Percentiles rank a stretch among this genome's conserved stretches.
phyloP scores from a whole-genome alignment of 2,888 invertebrate genomes.

The Cerastis leucographa region DNA sequence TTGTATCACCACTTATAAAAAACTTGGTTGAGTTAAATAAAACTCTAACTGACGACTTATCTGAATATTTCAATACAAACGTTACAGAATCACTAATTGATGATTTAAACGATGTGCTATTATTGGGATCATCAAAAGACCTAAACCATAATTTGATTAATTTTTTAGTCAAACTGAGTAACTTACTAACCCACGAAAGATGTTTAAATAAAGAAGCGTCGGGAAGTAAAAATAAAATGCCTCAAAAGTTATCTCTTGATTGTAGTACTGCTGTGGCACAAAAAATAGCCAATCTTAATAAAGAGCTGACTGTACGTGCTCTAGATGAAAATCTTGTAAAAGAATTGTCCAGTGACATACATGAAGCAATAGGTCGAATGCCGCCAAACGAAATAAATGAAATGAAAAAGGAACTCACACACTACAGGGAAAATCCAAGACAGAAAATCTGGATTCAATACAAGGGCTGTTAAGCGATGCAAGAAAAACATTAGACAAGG shows the following conservation, averaged over 20 bases:
- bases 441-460: neutral
- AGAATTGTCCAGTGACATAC: neutral
- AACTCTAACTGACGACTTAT: neutral
- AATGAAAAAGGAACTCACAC: constrained; percentile 11
- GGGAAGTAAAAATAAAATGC: neutral
- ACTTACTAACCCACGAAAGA: neutral
- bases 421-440: neutral
- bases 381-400: neutral
- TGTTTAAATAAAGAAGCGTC: neutral
- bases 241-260: neutral
- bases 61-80: neutral
- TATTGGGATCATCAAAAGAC: neutral
- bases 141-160: neutral
- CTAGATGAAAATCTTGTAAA: neutral
- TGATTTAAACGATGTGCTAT: neutral
- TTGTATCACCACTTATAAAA: neutral
- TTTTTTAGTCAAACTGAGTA: neutral
- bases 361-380: neutral
- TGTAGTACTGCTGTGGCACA: neutral
- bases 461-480: constrained; percentile 10
- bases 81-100: neutral
- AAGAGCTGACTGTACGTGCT: neutral
- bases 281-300: neutral
- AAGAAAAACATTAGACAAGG: neutral
- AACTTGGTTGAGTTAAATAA: neutral